Conservation (phyloP, 2,113 vertebrate genomes). For the Pangasianodon hypophthalmus region DNA sequence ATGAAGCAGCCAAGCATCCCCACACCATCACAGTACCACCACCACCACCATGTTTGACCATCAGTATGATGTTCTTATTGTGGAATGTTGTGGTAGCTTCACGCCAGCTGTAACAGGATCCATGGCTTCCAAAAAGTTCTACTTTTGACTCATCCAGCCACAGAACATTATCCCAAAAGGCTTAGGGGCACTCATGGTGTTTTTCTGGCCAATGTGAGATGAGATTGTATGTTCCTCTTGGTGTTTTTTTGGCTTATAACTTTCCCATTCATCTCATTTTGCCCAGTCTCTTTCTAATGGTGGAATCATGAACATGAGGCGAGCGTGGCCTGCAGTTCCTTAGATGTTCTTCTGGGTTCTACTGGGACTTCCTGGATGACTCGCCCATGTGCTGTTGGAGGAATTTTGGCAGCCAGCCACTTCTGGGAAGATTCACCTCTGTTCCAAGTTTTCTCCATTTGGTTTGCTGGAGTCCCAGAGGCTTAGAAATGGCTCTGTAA, state of each 20-base stretch:
- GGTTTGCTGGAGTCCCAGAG: neutral
- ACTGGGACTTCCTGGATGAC: neutral
- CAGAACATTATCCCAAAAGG: no score
- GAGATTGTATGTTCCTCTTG: neutral
- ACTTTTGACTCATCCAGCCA: no score
- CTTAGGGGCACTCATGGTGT: no score
- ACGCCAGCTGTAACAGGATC: no score
- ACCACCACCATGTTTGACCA: no score
- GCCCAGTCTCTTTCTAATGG: neutral
- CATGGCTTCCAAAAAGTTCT: no score
- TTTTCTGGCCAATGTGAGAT: neutral
- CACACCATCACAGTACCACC: no score
- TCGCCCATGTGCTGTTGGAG: neutral
- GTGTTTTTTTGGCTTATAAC: neutral
- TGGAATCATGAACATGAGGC: neutral
- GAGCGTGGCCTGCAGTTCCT: neutral
- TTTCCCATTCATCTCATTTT: neutral
- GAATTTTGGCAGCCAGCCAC: neutral
- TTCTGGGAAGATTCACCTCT: slow-evolving; percentile 5
- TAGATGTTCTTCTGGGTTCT: neutral
- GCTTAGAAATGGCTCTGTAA: neutral
- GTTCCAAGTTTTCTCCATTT: neutral
- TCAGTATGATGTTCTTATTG: no score
- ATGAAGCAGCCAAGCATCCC: no score
- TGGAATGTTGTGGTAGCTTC: no score